Evolutionary conservation across 2,797 vertebrate species (phyloP).

Genomic region (Rhinogobio ventralis): DNA sequence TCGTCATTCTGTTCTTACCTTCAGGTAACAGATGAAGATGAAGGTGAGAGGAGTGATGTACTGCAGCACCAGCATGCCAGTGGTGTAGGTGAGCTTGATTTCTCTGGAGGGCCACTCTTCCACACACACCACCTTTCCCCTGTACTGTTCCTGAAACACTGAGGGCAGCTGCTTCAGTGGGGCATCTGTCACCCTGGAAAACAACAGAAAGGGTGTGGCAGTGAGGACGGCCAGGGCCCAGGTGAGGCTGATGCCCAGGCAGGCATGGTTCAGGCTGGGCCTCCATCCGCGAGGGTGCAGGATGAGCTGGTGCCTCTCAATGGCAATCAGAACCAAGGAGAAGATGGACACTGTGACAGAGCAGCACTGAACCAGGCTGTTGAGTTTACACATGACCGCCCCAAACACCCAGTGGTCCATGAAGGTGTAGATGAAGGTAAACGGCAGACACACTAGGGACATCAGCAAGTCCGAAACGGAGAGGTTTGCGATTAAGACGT

Average conservation of each 20-base stretch:
- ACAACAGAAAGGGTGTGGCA: conserved; percentile 84
- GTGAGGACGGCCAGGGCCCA: conserved; percentile 82
- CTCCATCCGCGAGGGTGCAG: conserved; percentile 87
- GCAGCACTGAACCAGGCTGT: conserved; percentile 85
- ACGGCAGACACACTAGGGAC: conserved; percentile 86
- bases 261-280: conserved; percentile 84
- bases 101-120: conserved; percentile 83
- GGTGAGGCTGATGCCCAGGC: conserved; percentile 81
- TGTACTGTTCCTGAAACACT: conserved; percentile 76
- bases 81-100: conserved; percentile 83
- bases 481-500: conserved; percentile 88
- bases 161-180: conserved; percentile 81
- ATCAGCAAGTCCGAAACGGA: conserved; percentile 87
- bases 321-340: conserved; percentile 85
- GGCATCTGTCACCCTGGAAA: conserved; percentile 80
- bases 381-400: conserved; percentile 86
- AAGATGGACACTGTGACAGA: conserved; percentile 87
- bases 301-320: conserved; percentile 87
- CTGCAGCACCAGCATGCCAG: conserved; percentile 83
- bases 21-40: conserved; percentile 89
- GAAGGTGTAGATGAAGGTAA: conserved; percentile 87
- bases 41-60: conserved; percentile 86
- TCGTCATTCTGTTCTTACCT: conserved; percentile 70
- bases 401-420: conserved; percentile 92
- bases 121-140: conserved; percentile 85